Evolutionary conservation across 2,888 invertebrate species (phyloP).

Genomic region (Phrixothrix hirtus): DNA sequence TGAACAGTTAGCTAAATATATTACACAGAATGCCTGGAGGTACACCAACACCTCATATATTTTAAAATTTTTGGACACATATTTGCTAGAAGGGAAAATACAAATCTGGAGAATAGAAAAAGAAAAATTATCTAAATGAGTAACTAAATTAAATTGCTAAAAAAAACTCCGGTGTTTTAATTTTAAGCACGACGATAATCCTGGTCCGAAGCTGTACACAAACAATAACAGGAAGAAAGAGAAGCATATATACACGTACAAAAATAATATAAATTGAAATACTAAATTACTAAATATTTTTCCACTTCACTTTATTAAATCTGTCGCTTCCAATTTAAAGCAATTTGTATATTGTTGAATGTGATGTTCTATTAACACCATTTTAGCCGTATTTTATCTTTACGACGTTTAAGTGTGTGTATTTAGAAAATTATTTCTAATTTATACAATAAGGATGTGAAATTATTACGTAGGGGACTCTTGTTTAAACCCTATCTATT

Average conservation of each 20-base stretch:
- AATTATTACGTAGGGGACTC: slow-evolving; percentile 19
- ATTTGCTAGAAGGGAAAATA: slow-evolving; percentile 7
- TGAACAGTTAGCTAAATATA: slow-evolving; percentile 13
- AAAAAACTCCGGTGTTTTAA: background rate
- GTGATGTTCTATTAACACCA: slow-evolving; percentile 34
- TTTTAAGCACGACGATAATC: slow-evolving; percentile 4
- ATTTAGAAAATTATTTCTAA: slow-evolving; percentile 20
- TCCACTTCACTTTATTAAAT: slow-evolving; percentile 45
- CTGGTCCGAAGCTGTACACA: background rate
- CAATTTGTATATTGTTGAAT: slow-evolving; percentile 46
- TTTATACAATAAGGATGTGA: slow-evolving; percentile 28
- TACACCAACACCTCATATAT: slow-evolving; percentile 2
- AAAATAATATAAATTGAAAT: slow-evolving; percentile 30
- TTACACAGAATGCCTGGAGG: slow-evolving; percentile 2
- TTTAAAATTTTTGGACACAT: slow-evolving; percentile 5
- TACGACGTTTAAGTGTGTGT: slow-evolving; percentile 21
- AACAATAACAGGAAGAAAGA: slow-evolving; percentile 22
- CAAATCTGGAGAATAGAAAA: slow-evolving; percentile 6
- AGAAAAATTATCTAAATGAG: slow-evolving; percentile 2
- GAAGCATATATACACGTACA: slow-evolving; percentile 20
- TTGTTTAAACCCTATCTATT: slow-evolving; percentile 14
- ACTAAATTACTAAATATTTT: slow-evolving; percentile 37
- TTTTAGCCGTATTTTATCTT: slow-evolving; percentile 27
- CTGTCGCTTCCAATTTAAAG: slow-evolving; percentile 53
- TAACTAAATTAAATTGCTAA: slow-evolving; percentile 19